Evolutionary conservation across 2,113 vertebrate species (phyloP).

Genomic region (Cyprinus carpio): DNA sequence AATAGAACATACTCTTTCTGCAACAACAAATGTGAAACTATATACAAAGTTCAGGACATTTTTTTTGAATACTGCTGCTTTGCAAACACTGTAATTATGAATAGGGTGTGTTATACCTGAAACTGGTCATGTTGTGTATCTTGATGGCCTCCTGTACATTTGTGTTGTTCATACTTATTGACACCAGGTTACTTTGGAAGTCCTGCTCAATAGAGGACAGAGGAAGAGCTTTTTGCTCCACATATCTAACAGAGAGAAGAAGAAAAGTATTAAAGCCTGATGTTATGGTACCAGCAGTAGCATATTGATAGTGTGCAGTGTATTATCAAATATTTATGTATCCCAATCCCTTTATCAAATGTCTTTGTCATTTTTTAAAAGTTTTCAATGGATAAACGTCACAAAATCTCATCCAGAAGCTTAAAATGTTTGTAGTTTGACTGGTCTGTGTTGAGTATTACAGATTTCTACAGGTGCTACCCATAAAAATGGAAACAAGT

Average conservation of each 20-base stretch:
- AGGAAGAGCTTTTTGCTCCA: constrained; percentile 66
- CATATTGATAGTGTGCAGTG: too few relatives aligned
- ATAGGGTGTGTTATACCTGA: constrained; percentile 61
- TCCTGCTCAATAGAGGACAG: constrained; percentile 69
- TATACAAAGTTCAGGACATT: not conserved
- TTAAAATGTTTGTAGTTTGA: not conserved
- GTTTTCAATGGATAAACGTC: not conserved
- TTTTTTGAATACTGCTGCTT: too few relatives aligned
- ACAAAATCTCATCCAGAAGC: not conserved
- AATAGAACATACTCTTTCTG: too few relatives aligned
- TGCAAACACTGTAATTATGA: not conserved
- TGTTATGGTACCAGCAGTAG: too few relatives aligned
- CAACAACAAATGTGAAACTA: not conserved
- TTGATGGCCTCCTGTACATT: constrained; percentile 59
- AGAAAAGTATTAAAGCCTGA: too few relatives aligned
- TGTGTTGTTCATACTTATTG: constrained; percentile 62
- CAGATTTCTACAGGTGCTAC: not conserved
- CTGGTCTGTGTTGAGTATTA: not conserved
- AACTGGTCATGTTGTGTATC: constrained; percentile 67
- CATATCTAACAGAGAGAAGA: constrained; percentile 22
- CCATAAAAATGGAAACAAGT: not conserved
- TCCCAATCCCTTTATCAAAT: not conserved
- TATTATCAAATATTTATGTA: not conserved
- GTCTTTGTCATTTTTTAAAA: not conserved
- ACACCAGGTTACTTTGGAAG: constrained; percentile 69